Evolutionary conservation across 2,113 vertebrate genomes (phyloP).

Genomic region (Corythoichthys haematopterus): DNA sequence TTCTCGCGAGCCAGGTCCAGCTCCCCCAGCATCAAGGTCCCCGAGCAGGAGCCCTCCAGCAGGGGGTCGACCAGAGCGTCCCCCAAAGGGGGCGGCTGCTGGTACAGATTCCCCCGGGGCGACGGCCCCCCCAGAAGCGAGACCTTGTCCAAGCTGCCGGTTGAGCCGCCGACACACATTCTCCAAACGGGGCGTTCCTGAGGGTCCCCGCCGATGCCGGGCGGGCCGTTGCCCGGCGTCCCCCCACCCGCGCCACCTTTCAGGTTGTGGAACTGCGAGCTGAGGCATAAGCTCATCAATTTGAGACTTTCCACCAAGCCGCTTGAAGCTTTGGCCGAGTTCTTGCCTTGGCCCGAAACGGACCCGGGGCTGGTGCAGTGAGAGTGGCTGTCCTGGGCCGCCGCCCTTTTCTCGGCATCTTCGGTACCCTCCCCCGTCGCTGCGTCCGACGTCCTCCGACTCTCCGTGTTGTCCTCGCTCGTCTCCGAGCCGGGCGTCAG

Average conservation of each 20-base stretch:
- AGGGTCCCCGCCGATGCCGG: slow-evolving; percentile 62
- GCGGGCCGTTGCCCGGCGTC: slow-evolving; percentile 14
- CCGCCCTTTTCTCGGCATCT: slow-evolving; percentile 19
- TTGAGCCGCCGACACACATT: slow-evolving; percentile 87
- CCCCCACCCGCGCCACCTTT: slow-evolving; percentile 48
- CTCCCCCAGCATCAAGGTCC: slow-evolving; percentile 74
- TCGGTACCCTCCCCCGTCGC: slow-evolving; percentile 30
- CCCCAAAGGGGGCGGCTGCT: slow-evolving; percentile 46
- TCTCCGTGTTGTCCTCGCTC: slow-evolving; percentile 86
- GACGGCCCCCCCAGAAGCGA: slow-evolving; percentile 62
- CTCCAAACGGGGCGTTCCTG: slow-evolving; percentile 89
- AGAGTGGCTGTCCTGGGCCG: slow-evolving; percentile 60
- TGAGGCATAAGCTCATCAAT: slow-evolving; percentile 89
- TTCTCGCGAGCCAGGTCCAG: slow-evolving; percentile 80
- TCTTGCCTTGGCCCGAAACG: slow-evolving; percentile 63
- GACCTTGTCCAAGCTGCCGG: slow-evolving; percentile 72
- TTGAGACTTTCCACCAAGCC: slow-evolving; percentile 90
- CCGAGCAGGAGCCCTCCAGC: slow-evolving; percentile 73
- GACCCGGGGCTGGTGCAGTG: slow-evolving; percentile 70
- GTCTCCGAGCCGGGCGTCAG: slow-evolving; percentile 86
- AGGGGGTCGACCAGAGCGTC: slow-evolving; percentile 51
- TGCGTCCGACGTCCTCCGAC: slow-evolving; percentile 70
- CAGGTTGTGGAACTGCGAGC: slow-evolving; percentile 84
- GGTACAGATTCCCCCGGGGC: slow-evolving; percentile 55
- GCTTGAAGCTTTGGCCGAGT: slow-evolving; percentile 54